A percentile compares a stretch with the other conserved stretches of the same genome.
Evolutionary conservation across 2,797 vertebrate species (phyloP).

Genomic region (Crotalus adamanteus): DNA sequence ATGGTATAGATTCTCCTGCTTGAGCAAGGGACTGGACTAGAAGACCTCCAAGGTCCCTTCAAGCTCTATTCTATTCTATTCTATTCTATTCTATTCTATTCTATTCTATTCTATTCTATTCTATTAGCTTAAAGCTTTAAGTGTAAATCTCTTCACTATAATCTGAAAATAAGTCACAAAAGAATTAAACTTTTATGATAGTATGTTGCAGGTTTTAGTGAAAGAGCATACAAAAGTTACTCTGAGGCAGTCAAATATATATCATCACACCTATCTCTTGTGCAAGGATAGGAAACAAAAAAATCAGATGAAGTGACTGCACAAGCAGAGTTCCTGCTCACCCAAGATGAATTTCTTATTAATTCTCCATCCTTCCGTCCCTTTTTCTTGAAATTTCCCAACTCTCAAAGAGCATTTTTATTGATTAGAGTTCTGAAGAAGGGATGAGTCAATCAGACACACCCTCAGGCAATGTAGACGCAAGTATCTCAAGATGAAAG

Average conservation of each 20-base stretch:
- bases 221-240: not conserved
- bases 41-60: too few species aligned
- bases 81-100: too few species aligned
- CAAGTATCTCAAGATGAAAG: not conserved
- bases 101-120: too few species aligned
- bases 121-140: constrained; percentile 29
- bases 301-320: not conserved
- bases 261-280: not conserved
- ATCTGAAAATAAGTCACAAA: not conserved
- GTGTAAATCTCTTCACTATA: not conserved
- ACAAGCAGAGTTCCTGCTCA: not conserved
- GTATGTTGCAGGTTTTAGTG: not conserved
- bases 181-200: not conserved
- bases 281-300: not conserved
- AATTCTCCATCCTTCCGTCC: not conserved
- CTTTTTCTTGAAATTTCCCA: not conserved
- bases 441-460: too few species aligned
- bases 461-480: not conserved
- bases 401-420: not conserved
- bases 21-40: too few species aligned
- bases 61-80: too few species aligned
- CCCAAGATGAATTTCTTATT: not conserved
- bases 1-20: too few species aligned
- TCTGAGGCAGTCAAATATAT: not conserved
- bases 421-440: not conserved